Percentiles rank a stretch among this genome's conserved stretches.
phyloP scores from a whole-genome alignment of 2,888 invertebrate genomes.

The Atethmia centrago region DNA sequence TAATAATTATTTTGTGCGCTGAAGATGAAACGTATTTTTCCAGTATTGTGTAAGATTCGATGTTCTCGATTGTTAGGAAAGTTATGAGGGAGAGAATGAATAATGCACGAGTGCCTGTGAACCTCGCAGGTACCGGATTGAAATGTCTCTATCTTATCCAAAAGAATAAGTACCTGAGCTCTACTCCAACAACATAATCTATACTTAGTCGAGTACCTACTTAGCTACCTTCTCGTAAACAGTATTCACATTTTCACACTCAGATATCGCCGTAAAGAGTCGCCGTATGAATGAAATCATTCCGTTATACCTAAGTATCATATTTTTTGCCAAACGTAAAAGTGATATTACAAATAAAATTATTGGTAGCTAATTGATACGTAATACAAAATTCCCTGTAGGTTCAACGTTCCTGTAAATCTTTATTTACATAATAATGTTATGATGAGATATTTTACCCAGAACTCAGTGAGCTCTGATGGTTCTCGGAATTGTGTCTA shows the following conservation, averaged over 20 bases:
- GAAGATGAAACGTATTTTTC: conserved; percentile 60
- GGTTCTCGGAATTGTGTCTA: background rate
- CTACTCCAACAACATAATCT: background rate
- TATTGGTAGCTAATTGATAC: background rate
- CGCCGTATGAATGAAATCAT: too few relatives aligned
- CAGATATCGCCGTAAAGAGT: background rate
- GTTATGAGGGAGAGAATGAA: conserved; percentile 65
- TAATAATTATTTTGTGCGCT: conserved; percentile 64
- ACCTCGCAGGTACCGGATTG: background rate
- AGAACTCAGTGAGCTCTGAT: background rate
- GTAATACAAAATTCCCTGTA: background rate
- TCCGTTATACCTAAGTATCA: background rate
- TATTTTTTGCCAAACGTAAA: background rate
- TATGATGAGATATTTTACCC: background rate
- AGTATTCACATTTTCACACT: background rate
- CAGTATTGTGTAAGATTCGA: conserved; percentile 44
- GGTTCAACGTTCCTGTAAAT: background rate
- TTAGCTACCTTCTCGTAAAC: background rate
- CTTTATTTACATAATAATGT: background rate
- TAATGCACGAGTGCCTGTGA: conserved; percentile 57
- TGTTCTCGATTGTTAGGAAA: conserved; percentile 45
- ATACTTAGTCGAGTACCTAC: background rate
- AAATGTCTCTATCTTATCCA: conserved; percentile 39
- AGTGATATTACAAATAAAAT: background rate
- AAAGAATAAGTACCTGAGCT: conserved; percentile 12